Evolutionary conservation across 2,888 invertebrate genomes (phyloP).

Genomic region (Tachystola acroxantha): DNA sequence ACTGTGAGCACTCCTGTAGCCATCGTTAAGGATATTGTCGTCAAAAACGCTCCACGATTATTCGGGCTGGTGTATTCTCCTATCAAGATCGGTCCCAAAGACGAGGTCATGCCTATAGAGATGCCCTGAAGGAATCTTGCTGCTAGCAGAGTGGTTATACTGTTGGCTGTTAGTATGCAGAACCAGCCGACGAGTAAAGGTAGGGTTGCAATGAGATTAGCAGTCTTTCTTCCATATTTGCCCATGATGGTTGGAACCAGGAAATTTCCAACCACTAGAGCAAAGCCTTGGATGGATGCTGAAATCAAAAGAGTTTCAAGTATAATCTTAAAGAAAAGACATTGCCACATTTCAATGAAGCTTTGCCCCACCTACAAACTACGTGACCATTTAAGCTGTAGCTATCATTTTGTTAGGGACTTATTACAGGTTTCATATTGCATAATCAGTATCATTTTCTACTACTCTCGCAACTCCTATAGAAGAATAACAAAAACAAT

Average conservation of each 20-base stretch:
- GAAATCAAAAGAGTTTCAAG: background rate
- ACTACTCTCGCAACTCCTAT: too few relatives aligned
- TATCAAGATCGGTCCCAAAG: slow-evolving; percentile 65
- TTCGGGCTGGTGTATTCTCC: slow-evolving; percentile 76
- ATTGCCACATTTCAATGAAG: too few relatives aligned
- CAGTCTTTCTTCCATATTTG: slow-evolving; percentile 70
- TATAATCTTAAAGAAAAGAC: background rate
- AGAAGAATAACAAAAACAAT: too few relatives aligned
- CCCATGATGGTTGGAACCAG: slow-evolving; percentile 63
- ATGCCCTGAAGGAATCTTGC: slow-evolving; percentile 59
- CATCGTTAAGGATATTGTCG: slow-evolving; percentile 76
- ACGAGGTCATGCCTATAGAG: slow-evolving; percentile 66
- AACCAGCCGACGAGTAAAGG: slow-evolving; percentile 66
- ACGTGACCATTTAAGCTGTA: too few relatives aligned
- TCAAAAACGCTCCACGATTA: slow-evolving; percentile 78
- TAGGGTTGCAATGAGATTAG: slow-evolving; percentile 42
- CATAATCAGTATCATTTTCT: too few relatives aligned
- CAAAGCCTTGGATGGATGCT: slow-evolving; percentile 15
- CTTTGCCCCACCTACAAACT: too few relatives aligned
- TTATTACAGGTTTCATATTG: too few relatives aligned
- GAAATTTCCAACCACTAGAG: background rate
- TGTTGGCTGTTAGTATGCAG: slow-evolving; percentile 35
- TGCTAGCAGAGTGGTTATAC: slow-evolving; percentile 41
- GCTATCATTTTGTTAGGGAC: too few relatives aligned
- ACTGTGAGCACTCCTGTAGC: slow-evolving; percentile 77